phyloP scores from a whole-genome alignment of 2,888 invertebrate species.

The Chrysolina oricalcia region DNA sequence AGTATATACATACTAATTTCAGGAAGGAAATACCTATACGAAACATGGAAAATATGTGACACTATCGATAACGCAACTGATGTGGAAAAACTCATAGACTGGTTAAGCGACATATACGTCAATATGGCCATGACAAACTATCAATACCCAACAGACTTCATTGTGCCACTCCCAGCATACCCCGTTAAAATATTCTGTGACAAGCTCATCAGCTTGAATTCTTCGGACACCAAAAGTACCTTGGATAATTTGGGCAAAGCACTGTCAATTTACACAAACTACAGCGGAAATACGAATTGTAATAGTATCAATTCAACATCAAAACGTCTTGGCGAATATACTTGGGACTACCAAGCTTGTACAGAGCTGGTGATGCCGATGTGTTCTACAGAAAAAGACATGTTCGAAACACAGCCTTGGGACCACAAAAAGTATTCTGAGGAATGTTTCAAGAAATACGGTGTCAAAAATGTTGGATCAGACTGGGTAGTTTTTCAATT shows the following conservation, averaged over 20 bases:
- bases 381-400: constrained; percentile 83
- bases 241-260: constrained; percentile 80
- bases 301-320: constrained; percentile 78
- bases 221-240: constrained; percentile 70
- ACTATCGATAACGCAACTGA: constrained; percentile 77
- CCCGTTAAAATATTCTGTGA: constrained; percentile 83
- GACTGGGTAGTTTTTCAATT: constrained; percentile 83
- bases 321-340: constrained; percentile 77
- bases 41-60: constrained; percentile 85
- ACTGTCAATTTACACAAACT: constrained; percentile 86
- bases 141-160: constrained; percentile 90
- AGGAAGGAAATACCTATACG: constrained; percentile 77
- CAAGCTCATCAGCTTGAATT: constrained; percentile 64
- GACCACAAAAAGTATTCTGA: constrained; percentile 79
- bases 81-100: constrained; percentile 77
- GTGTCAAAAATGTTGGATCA: constrained; percentile 76
- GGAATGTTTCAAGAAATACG: constrained; percentile 78
- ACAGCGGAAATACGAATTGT: constrained; percentile 82
- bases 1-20: constrained; percentile 56
- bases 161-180: constrained; percentile 87
- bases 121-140: constrained; percentile 96
- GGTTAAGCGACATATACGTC: constrained; percentile 82
- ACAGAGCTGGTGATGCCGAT: constrained; percentile 98
- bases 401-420: constrained; percentile 89
- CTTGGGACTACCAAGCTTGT: constrained; percentile 93